phyloP scores from a whole-genome alignment of 2,888 invertebrate genomes.

The Drosophila subquinaria region DNA sequence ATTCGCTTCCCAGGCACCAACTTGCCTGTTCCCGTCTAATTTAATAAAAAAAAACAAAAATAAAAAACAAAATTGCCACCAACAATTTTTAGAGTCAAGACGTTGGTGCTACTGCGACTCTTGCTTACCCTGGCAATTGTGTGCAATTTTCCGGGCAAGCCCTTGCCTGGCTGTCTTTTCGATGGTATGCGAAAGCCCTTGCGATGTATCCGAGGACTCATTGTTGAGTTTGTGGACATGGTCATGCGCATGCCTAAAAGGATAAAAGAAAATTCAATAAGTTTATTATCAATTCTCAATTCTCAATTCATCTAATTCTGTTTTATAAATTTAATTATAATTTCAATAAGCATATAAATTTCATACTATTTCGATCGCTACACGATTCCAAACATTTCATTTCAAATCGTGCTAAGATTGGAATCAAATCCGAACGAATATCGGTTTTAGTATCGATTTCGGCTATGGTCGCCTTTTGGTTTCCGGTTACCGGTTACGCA shows the following conservation, averaged over 20 bases:
- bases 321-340: not conserved
- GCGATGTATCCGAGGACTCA: constrained; percentile 89
- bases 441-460: no score
- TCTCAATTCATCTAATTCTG: not conserved
- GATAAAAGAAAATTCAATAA: constrained; percentile 2
- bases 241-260: constrained; percentile 90
- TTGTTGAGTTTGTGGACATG: constrained; percentile 89
- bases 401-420: no score
- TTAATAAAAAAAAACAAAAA: not conserved
- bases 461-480: no score
- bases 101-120: not conserved
- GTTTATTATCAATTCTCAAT: not conserved
- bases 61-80: not conserved
- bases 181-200: constrained; percentile 90
- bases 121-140: constrained; percentile 86
- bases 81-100: not conserved
- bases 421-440: no score
- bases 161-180: constrained; percentile 87
- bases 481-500: no score
- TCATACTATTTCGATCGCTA: not conserved
- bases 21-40: constrained; percentile 84
- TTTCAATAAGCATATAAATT: not conserved
- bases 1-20: constrained; percentile 85
- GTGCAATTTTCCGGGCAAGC: constrained; percentile 85
- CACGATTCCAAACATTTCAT: not conserved